A percentile compares a stretch with the other conserved stretches of the same genome.
Evolutionary conservation across 2,113 vertebrate genomes (phyloP).

Genomic region (Nymphicus hollandicus): DNA sequence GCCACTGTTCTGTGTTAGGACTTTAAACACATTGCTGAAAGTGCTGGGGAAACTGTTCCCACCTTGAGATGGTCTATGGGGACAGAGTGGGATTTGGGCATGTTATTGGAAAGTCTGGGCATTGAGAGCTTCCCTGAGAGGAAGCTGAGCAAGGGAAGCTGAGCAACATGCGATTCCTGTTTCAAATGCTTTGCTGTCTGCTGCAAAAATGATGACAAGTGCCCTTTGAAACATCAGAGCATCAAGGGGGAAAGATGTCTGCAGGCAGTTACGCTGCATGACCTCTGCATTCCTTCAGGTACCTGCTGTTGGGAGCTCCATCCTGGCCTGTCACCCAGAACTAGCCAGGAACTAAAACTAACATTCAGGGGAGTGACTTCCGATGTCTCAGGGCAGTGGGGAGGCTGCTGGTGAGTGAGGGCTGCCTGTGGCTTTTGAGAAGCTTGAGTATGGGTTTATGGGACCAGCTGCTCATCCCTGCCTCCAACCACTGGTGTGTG

Average conservation of each 20-base stretch:
- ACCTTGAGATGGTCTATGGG: neutral
- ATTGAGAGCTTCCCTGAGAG: neutral
- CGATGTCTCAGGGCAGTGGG: neutral
- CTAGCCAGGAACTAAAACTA: neutral
- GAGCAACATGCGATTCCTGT: fast-evolving
- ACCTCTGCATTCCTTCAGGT: neutral
- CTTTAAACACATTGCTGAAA: neutral
- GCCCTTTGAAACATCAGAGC: neutral
- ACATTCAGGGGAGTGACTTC: neutral
- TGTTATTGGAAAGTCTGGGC: fast-evolving
- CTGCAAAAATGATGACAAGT: neutral
- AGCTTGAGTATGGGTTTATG: neutral
- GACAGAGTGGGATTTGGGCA: neutral
- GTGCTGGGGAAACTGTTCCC: neutral
- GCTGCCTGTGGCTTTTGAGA: neutral
- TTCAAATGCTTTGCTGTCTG: neutral
- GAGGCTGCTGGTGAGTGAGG: neutral
- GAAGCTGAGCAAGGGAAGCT: neutral
- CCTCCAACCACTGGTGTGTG: neutral
- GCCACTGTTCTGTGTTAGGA: fast-evolving
- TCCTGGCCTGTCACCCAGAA: neutral
- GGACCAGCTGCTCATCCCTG: neutral
- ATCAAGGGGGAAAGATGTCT: neutral
- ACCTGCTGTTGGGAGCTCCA: neutral
- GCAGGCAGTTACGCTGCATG: neutral